Conservation (phyloP, 2,113 vertebrate species). For the Sinocyclocheilus grahami region DNA sequence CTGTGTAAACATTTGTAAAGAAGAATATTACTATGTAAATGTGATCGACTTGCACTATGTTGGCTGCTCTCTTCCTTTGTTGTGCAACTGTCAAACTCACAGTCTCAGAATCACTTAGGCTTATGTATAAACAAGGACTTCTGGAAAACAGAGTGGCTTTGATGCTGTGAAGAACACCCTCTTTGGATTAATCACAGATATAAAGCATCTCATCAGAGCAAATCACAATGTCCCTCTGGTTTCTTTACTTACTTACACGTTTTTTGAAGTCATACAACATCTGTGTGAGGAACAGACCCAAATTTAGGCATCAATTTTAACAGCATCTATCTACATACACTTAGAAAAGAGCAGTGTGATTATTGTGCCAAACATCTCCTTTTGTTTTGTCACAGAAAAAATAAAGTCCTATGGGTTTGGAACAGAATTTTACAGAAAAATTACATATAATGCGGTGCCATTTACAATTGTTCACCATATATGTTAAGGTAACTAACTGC, state of each 20-base stretch:
- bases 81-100: background rate
- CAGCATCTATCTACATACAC: background rate
- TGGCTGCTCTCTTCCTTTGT: background rate
- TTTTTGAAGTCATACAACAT: background rate
- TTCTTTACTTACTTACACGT: background rate
- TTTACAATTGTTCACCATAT: no score
- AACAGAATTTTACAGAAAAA: no score
- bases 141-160: background rate
- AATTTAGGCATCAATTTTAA: background rate
- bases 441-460: no score
- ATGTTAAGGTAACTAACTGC: no score
- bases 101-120: background rate
- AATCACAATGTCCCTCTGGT: background rate
- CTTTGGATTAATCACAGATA: no score
- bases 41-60: background rate
- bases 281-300: background rate
- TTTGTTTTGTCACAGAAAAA: background rate
- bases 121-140: slow-evolving; percentile 1
- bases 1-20: background rate
- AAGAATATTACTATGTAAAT: slow-evolving; percentile 17
- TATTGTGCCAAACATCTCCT: background rate
- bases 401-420: background rate
- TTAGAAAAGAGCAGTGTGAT: background rate
- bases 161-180: background rate
- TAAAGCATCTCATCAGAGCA: background rate